Evolutionary conservation across 2,113 vertebrate species (phyloP), one percentile per base, ranked within the genome.

Genomic region (Strix aluco): DNA sequence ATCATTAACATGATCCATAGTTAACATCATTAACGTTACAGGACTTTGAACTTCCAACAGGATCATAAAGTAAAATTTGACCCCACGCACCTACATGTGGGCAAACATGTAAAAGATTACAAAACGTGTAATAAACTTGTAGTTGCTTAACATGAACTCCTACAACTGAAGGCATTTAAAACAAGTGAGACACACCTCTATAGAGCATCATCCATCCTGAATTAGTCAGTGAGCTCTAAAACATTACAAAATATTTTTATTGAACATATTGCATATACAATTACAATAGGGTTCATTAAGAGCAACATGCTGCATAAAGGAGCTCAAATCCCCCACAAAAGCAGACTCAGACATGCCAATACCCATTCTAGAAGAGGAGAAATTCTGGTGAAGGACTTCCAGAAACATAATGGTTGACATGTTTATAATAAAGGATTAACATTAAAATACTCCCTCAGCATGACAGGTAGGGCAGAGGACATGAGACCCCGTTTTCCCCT

Each of bases 21-120:
- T 44, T 74, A 91, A 59, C 23, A 71, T 13, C 5, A 6, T 55
- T 63, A 80, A n/a, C 6, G 5, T 84, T 62, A 52, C 19, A 69
- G 58, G 78, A 96, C 70, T 90, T 91, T 46, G 87, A 87, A 81
- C 72, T 84, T 55, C 63, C 5, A 34, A 27, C 27, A 32, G 73
- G 29, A 57, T 59, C 44, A 40, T 72, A 82, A 82, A 87, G 55
- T 10, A 61, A 62, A 80, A 49, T 93, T 85, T 46, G 46, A 96
- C 44, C 40, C 40, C 22, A 19, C 0, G 0, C 12, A 25, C 29
- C 59, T 66, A 46, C 30, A 21, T 51, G 25, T 57, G 29, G 70
- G 55, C 54, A 71, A 95, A 89, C 70, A 90, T 79, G 14, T 6
- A 17, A 62, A 69, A 83, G 49, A 54, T 40, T 46, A 58, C 34